A percentile compares a stretch with the other conserved stretches of the same genome.
These are phyloP conservation scores for Stenichneumon culpator DNA, from an alignment of 2,888 invertebrate species.

Conservation along the genomic window DNA sequence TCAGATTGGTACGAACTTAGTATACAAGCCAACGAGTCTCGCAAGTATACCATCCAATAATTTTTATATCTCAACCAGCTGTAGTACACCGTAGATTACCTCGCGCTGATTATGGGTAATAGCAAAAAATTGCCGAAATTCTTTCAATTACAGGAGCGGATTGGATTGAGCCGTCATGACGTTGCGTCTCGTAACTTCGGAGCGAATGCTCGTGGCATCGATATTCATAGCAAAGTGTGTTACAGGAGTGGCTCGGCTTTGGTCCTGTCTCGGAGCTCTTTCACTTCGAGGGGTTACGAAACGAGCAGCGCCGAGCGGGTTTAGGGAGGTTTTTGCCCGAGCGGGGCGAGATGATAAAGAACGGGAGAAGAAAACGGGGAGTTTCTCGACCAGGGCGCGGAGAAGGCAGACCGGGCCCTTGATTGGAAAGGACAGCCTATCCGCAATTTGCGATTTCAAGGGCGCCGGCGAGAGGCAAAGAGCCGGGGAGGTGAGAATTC, in stretches of 20 bases:
- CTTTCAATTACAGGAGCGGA: constrained; percentile 79
- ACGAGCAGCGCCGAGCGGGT: constrained; percentile 69
- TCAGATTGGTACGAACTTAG: constrained; percentile 18
- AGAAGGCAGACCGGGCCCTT: constrained; percentile 68
- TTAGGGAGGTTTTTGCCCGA: constrained; percentile 61
- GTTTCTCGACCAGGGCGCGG: constrained; percentile 19
- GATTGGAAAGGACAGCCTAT: constrained; percentile 83
- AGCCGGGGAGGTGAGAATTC: constrained; percentile 77
- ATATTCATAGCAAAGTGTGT: constrained; percentile 81
- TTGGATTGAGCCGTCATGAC: neutral
- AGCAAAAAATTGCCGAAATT: constrained; percentile 74
- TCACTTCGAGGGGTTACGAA: constrained; percentile 66
- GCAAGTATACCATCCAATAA: constrained; percentile 52
- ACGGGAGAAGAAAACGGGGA: constrained; percentile 69
- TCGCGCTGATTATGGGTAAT: constrained; percentile 55
- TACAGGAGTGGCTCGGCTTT: constrained; percentile 63
- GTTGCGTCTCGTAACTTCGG: constrained; percentile 61
- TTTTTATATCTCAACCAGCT: constrained; percentile 79
- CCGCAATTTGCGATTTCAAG: constrained; percentile 79
- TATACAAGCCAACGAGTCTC: constrained; percentile 35
- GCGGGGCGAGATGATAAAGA: constrained; percentile 73
- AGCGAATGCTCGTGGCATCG: constrained; percentile 72
- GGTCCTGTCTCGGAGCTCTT: constrained; percentile 39
- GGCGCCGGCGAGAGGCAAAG: constrained; percentile 63
- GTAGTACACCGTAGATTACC: constrained; percentile 63